Conservation (phyloP, 2,888 invertebrate genomes). For the Ophion slaviceki region DNA sequence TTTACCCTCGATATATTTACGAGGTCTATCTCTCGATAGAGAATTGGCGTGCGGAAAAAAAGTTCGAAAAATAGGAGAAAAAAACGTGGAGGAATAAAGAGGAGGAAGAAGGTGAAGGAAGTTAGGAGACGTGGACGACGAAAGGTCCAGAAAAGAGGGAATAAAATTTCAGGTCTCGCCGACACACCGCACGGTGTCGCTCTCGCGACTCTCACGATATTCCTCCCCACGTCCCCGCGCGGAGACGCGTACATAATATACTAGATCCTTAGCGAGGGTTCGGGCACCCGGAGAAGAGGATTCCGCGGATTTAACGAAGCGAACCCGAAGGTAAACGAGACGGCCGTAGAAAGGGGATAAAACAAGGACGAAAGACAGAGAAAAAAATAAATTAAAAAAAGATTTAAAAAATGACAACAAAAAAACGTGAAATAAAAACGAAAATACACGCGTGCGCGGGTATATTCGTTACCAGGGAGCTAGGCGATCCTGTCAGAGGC, state of each 20-base stretch:
- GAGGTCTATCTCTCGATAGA: not conserved
- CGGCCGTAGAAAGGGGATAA: constrained; percentile 54
- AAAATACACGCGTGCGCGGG: constrained; percentile 45
- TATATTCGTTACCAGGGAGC: constrained; percentile 45
- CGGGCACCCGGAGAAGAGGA: constrained; percentile 45
- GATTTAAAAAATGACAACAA: constrained; percentile 29
- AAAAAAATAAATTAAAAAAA: constrained; percentile 32
- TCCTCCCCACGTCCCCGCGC: constrained; percentile 16
- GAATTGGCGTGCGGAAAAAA: not conserved
- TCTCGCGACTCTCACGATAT: constrained; percentile 50
- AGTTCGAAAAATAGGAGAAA: constrained; percentile 11
- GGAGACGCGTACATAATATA: constrained; percentile 55
- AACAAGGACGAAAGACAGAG: constrained; percentile 47
- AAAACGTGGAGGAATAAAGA: not conserved
- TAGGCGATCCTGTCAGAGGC: constrained; percentile 41
- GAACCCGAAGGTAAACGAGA: constrained; percentile 62
- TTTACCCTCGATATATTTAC: not conserved
- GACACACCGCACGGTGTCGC: constrained; percentile 54
- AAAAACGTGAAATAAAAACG: constrained; percentile 16
- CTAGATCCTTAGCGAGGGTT: constrained; percentile 63
- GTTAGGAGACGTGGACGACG: constrained; percentile 32
- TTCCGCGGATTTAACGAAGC: constrained; percentile 67
- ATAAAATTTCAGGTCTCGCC: constrained; percentile 67
- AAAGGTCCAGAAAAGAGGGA: constrained; percentile 53
- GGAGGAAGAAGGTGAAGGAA: constrained; percentile 6